Percentiles rank a stretch among this genome's conserved stretches.
Evolutionary conservation across 2,113 vertebrate species (phyloP).

Genomic region (Tachysurus vachellii): DNA sequence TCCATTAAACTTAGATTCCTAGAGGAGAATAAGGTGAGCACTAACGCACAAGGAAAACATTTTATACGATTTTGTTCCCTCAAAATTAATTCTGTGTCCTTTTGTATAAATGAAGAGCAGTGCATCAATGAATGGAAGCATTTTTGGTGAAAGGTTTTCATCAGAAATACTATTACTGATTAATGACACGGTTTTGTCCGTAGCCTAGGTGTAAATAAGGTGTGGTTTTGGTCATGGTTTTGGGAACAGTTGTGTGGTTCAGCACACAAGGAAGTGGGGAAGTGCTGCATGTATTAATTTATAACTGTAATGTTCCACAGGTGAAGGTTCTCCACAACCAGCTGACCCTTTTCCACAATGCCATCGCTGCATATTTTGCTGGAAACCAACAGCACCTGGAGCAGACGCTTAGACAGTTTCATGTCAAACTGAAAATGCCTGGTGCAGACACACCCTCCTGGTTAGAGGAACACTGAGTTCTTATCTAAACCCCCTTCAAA

Average conservation of each 20-base stretch:
- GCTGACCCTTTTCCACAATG: conserved; percentile 96
- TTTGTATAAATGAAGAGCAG: not conserved
- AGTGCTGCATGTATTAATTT: not conserved
- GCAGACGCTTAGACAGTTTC: conserved; percentile 96
- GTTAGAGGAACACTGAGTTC: conserved; percentile 89
- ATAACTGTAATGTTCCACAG: conserved; percentile 63
- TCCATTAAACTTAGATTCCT: conserved; percentile 94
- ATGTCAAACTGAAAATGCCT: conserved; percentile 98
- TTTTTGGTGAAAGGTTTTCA: not conserved
- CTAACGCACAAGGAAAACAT: not conserved
- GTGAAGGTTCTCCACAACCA: conserved; percentile 98
- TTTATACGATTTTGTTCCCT: not conserved
- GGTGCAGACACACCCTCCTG: conserved; percentile 90
- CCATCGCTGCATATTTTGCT: conserved; percentile 93
- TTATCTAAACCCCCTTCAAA: conserved; percentile 5
- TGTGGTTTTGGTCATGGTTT: not conserved
- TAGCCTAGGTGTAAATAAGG: not conserved
- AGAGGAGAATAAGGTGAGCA: conserved; percentile 94
- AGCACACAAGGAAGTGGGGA: too few species aligned
- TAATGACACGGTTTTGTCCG: not conserved
- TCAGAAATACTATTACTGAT: not conserved
- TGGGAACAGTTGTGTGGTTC: too few species aligned
- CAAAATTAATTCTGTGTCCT: not conserved
- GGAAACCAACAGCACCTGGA: conserved; percentile 98
- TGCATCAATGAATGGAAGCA: not conserved